Evolutionary conservation across 2,797 vertebrate species (phyloP).

Genomic region (Tarsius wallacei): DNA sequence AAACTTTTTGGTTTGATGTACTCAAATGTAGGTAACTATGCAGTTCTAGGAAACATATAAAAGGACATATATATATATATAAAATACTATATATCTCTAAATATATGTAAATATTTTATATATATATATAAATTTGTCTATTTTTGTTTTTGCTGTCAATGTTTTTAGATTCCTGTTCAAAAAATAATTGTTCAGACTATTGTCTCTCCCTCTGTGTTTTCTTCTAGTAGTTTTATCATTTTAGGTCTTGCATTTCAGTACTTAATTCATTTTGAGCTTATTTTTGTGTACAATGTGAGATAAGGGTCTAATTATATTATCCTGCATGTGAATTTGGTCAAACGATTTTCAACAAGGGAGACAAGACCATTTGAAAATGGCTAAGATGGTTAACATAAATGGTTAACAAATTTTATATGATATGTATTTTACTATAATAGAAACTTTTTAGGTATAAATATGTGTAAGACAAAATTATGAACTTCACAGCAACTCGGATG

Average conservation of each 20-base stretch:
- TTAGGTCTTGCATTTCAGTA: background rate
- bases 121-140: background rate
- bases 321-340: background rate
- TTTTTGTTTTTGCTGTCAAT: background rate
- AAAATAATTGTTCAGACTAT: background rate
- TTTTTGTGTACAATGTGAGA: background rate
- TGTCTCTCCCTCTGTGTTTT: background rate
- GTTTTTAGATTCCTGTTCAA: background rate
- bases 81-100: too few relatives aligned
- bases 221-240: background rate
- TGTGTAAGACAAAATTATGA: background rate
- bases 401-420: background rate
- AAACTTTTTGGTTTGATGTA: background rate
- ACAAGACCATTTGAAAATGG: background rate
- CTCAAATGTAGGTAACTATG: too few relatives aligned
- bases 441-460: background rate
- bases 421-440: background rate
- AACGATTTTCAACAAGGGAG: background rate
- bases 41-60: too few relatives aligned
- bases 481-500: too few relatives aligned
- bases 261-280: background rate
- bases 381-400: background rate
- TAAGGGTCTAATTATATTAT: background rate
- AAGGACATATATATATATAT: too few relatives aligned
- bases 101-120: too few relatives aligned